A percentile compares a stretch with the other conserved stretches of the same genome.
Evolutionary conservation across 2,113 vertebrate species (phyloP).

Genomic region (Leptocoma aspasia): DNA sequence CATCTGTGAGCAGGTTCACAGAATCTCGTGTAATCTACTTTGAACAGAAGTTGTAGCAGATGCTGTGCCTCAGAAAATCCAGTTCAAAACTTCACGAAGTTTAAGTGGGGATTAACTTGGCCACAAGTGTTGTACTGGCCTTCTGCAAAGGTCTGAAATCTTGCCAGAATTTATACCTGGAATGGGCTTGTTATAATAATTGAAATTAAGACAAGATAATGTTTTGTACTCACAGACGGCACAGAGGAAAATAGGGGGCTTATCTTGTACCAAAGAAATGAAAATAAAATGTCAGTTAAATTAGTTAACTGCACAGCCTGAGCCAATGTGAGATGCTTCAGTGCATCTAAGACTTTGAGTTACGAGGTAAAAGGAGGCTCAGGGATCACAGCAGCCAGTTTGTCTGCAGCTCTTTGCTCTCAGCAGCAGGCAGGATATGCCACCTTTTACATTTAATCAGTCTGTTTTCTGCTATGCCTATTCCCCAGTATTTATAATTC

Average conservation of each 20-base stretch:
- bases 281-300: background rate
- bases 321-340: background rate
- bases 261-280: background rate
- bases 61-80: background rate
- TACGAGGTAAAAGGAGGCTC: background rate
- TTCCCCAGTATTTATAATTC: background rate
- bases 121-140: background rate
- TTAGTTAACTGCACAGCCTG: background rate
- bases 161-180: background rate
- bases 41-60: background rate
- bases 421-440: background rate
- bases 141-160: background rate
- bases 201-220: background rate
- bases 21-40: fast-evolving
- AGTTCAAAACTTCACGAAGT: background rate
- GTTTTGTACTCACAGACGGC: background rate
- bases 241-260: background rate
- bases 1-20: background rate
- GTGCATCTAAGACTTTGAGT: background rate
- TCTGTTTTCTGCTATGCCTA: background rate
- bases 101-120: background rate
- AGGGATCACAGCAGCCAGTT: background rate
- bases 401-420: background rate
- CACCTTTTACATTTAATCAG: background rate
- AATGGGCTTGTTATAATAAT: background rate